Evolutionary conservation across 2,888 invertebrate species (phyloP), one percentile per base, ranked within the genome.

Genomic region (Entomobrya proxima): DNA sequence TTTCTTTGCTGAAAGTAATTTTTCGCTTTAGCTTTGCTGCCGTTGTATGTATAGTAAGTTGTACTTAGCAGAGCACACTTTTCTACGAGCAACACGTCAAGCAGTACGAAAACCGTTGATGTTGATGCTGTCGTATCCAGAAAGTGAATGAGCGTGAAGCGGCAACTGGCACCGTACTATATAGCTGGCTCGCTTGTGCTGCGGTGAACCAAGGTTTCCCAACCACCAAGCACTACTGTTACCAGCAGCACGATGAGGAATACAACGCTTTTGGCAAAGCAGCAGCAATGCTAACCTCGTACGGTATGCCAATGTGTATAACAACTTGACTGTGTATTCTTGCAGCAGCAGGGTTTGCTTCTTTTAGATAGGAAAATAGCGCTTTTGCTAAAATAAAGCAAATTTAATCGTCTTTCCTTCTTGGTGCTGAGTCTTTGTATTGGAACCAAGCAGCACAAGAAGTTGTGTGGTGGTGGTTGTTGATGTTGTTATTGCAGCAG

Each of bases 101-200:
- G 55, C 15, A 35, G 67, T 55, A 55, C 55, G 52, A 55, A 37
- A 72, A 24, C 32, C 30, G 75, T 52, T 18, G 85, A 74, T 81
- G 86, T 79, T 85, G 80, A 74, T 75, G 32, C 52, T 44, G 72
- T 58, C 81, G 81, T 77, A 69, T 86, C 86, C 86, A 86, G 72
- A 74, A 72, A 81, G 86, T 81, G 86, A 86, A 86, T 86, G 86
- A 86, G 81, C 75, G 85, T 24, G 76, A 76, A 50, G 61, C 64
- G 67, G 80, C 52, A 76, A 80, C 50, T 35, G 69, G 24, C 35
- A 52, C 67, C 50, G 24, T 18, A 80, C 47, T 85, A 85, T 85
- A 85, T 85, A 85, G 24, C 13, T 32, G 18, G 15, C 32, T 52
- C 18, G 52, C 30, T 69, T 4, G 15, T 5, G 11, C 18, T n/a